Conservation (phyloP, 2,113 vertebrate genomes). For the Istiophorus platypterus region DNA sequence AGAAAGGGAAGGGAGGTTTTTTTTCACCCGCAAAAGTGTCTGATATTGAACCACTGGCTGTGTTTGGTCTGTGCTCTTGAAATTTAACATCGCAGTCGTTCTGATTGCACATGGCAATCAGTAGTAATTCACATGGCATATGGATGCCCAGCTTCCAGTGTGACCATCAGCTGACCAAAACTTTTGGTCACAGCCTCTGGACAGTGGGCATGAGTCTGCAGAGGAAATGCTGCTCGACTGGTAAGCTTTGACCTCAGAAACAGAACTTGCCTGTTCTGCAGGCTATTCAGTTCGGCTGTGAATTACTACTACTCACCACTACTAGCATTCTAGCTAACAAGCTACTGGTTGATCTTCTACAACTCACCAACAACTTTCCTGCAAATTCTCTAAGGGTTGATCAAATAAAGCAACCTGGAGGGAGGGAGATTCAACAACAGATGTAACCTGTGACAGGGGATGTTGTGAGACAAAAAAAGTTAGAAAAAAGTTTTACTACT, state of each 20-base stretch:
- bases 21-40: neutral
- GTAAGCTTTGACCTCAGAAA: neutral
- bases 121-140: neutral
- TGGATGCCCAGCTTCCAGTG: neutral
- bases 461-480: neutral
- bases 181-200: neutral
- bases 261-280: neutral
- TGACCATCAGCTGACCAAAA: conserved; percentile 15
- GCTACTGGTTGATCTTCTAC: neutral
- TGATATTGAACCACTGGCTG: conserved; percentile 4
- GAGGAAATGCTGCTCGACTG: neutral
- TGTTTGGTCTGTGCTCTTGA: neutral
- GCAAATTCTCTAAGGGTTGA: neutral
- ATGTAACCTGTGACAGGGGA: neutral
- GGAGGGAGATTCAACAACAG: too few species aligned
- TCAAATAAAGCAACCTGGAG: neutral
- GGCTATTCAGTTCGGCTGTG: neutral
- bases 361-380: neutral
- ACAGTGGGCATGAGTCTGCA: neutral
- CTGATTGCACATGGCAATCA: conserved; percentile 1
- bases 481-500: neutral
- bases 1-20: neutral
- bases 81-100: neutral
- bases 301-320: neutral
- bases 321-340: neutral